Conservation (phyloP, 2,113 vertebrate genomes). For the Cebus imitator region DNA sequence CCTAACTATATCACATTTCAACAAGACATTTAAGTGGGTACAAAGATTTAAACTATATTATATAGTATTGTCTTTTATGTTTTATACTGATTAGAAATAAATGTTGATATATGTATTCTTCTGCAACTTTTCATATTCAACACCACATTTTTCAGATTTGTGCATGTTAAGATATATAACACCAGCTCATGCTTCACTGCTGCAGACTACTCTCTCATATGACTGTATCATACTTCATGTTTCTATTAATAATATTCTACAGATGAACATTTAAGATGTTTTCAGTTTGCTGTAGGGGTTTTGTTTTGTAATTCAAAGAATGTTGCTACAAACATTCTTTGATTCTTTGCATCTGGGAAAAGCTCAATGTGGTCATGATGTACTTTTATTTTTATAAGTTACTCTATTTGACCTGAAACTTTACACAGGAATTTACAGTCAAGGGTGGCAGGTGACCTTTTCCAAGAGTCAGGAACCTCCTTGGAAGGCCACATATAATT, state of each 20-base stretch:
- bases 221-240: not conserved
- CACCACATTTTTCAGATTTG: not conserved
- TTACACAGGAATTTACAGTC: not conserved
- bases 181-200: not conserved
- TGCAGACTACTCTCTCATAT: accelerated
- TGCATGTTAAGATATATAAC: not conserved
- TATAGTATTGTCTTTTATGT: accelerated
- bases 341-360: not conserved
- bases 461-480: not conserved
- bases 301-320: not conserved
- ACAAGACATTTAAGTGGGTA: too few species aligned
- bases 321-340: not conserved
- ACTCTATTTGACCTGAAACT: not conserved
- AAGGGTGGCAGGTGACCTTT: not conserved
- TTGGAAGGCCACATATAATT: not conserved
- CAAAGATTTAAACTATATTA: too few species aligned
- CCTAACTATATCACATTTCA: too few species aligned
- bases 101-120: not conserved
- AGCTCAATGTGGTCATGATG: not conserved
- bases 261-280: not conserved
- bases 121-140: not conserved
- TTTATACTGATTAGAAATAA: not conserved
- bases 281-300: not conserved
- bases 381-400: not conserved
- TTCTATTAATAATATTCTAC: not conserved